These are phyloP conservation scores for Lycia hirtaria DNA, from an alignment of 2,888 invertebrate genomes.

Conservation along the genomic window DNA sequence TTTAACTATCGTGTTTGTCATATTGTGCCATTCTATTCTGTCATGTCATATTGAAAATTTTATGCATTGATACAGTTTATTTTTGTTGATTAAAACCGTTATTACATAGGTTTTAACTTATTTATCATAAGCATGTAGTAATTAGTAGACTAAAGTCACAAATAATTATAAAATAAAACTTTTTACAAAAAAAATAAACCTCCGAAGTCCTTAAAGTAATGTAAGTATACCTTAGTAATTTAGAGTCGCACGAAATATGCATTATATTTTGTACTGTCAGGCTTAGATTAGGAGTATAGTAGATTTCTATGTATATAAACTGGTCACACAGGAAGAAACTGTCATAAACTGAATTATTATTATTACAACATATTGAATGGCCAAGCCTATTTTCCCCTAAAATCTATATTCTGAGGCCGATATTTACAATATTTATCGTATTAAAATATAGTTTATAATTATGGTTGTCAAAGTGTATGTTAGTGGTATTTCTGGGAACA, in stretches of 20 bases:
- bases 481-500: constrained; percentile 96
- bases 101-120: too few relatives aligned
- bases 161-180: too few relatives aligned
- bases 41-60: too few relatives aligned
- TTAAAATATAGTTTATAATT: constrained; percentile 58
- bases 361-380: constrained; percentile 74
- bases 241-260: background rate
- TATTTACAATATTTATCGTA: constrained; percentile 62
- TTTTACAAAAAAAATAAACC: background rate
- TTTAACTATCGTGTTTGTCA: too few relatives aligned
- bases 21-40: too few relatives aligned
- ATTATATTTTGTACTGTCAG: background rate
- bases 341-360: constrained; percentile 66
- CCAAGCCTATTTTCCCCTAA: constrained; percentile 81
- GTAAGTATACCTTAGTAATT: too few relatives aligned
- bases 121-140: too few relatives aligned
- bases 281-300: background rate
- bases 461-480: constrained; percentile 97
- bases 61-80: too few relatives aligned
- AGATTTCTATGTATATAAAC: constrained; percentile 2
- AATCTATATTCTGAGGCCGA: constrained; percentile 61
- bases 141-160: too few relatives aligned
- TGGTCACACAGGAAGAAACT: constrained; percentile 50
- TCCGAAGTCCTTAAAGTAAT: background rate
- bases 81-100: too few relatives aligned